Evolutionary conservation across 2,113 vertebrate genomes (phyloP).

Genomic region (Hippocampus zosterae): DNA sequence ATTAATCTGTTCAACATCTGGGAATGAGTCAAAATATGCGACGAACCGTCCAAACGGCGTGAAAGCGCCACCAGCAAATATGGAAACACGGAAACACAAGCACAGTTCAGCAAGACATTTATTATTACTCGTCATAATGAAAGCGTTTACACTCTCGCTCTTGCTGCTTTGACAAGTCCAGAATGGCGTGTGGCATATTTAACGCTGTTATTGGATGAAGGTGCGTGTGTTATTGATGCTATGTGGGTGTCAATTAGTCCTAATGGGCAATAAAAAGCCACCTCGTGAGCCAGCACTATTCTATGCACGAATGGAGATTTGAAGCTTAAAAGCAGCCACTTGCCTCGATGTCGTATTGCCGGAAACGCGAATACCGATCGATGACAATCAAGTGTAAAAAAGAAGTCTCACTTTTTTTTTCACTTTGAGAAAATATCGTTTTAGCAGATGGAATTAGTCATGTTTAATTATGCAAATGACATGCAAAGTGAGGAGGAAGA

Average conservation of each 20-base stretch:
- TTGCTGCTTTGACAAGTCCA: not conserved
- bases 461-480: not conserved
- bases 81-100: too few species aligned
- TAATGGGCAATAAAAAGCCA: conserved; percentile 29
- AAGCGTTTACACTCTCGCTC: not conserved
- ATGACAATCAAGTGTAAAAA: too few species aligned
- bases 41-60: too few species aligned
- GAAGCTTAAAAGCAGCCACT: not conserved
- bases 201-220: conserved; percentile 1
- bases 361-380: not conserved
- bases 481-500: not conserved
- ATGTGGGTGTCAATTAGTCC: conserved; percentile 32
- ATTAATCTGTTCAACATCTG: not conserved
- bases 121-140: not conserved
- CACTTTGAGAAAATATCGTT: too few species aligned
- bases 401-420: not conserved
- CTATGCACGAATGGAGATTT: not conserved
- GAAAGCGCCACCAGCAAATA: too few species aligned
- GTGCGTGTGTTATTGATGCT: conserved; percentile 39
- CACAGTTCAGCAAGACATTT: not conserved
- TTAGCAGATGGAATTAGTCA: too few species aligned
- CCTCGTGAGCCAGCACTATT: conserved; percentile 23
- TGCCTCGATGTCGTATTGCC: not conserved
- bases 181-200: not conserved
- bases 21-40: not conserved